phyloP scores from a whole-genome alignment of 2,113 vertebrate genomes.

The Pao palembangensis region DNA sequence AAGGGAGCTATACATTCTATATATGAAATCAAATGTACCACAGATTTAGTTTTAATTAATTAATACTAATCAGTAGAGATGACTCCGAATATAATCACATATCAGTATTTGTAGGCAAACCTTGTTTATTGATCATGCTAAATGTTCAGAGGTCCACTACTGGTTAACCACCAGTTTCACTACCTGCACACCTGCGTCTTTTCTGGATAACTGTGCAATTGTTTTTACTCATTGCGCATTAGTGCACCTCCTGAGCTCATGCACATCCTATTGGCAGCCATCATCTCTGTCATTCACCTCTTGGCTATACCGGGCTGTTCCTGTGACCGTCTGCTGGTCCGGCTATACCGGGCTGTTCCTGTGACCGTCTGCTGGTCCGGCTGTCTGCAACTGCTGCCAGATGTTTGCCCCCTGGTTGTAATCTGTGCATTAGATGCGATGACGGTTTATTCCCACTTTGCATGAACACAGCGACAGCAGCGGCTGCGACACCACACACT shows the following conservation, averaged over 20 bases:
- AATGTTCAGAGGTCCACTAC: neutral
- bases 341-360: conserved; percentile 2
- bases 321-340: conserved; percentile 29
- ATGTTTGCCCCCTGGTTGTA: conserved; percentile 79
- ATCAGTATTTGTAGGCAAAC: neutral
- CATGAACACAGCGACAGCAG: conserved; percentile 18
- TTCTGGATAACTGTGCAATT: too few relatives aligned
- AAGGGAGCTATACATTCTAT: conserved; percentile 52
- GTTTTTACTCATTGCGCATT: neutral
- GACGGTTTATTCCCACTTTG: conserved; percentile 46
- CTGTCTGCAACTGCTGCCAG: conserved; percentile 80
- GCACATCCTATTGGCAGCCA: conserved; percentile 26
- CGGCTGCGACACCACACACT: conserved; percentile 43
- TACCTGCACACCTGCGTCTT: too few relatives aligned
- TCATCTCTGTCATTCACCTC: conserved; percentile 26
- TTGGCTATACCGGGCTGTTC: conserved; percentile 8
- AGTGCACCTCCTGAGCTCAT: conserved; percentile 19
- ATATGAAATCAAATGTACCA: conserved; percentile 14
- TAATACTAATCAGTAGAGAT: too few relatives aligned
- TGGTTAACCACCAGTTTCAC: too few relatives aligned
- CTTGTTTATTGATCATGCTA: neutral
- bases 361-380: conserved; percentile 31
- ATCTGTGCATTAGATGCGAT: conserved; percentile 46
- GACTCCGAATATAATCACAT: neutral
- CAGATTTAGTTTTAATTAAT: conserved; percentile 9